These are phyloP conservation scores for Phalacrocorax carbo DNA, from an alignment of 2,113 vertebrate species.

Conservation along the genomic window DNA sequence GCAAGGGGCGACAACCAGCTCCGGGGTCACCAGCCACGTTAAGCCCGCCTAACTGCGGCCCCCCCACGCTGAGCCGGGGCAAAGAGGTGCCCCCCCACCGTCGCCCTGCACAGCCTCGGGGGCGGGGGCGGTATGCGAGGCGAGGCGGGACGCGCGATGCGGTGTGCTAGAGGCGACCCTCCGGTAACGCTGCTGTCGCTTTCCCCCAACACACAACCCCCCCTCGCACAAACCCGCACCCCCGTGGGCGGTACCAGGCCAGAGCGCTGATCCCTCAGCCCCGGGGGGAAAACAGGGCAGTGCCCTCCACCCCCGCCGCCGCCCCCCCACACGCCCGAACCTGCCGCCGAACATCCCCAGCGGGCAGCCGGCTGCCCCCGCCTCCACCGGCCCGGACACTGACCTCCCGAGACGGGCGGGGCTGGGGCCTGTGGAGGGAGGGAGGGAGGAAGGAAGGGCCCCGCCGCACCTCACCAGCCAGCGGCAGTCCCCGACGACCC, in stretches of 20 bases:
- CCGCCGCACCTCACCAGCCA: too few relatives aligned
- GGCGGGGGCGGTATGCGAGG: too few relatives aligned
- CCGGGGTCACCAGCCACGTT: too few relatives aligned
- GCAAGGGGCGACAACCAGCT: neutral
- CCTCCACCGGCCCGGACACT: neutral
- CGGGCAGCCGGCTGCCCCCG: neutral
- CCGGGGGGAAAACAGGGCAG: neutral
- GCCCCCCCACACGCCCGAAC: neutral
- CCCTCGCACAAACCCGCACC: neutral
- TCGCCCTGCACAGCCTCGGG: neutral
- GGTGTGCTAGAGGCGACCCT: neutral
- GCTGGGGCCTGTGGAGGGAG: too few relatives aligned
- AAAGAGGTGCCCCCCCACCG: neutral
- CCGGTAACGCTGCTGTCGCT: neutral
- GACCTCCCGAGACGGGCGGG: neutral
- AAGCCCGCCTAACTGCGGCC: fast-evolving
- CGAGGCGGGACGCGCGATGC: neutral
- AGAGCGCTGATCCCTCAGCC: too few relatives aligned
- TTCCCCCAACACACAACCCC: too few relatives aligned
- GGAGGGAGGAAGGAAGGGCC: too few relatives aligned
- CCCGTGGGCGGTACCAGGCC: neutral
- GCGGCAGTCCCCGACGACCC: too few relatives aligned
- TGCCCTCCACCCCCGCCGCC: neutral
- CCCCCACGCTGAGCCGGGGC: neutral
- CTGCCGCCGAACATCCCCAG: neutral